These are phyloP conservation scores for Anneissia japonica DNA, from an alignment of 35 echinoderm and acorn worm species.

Conservation along the genomic window DNA sequence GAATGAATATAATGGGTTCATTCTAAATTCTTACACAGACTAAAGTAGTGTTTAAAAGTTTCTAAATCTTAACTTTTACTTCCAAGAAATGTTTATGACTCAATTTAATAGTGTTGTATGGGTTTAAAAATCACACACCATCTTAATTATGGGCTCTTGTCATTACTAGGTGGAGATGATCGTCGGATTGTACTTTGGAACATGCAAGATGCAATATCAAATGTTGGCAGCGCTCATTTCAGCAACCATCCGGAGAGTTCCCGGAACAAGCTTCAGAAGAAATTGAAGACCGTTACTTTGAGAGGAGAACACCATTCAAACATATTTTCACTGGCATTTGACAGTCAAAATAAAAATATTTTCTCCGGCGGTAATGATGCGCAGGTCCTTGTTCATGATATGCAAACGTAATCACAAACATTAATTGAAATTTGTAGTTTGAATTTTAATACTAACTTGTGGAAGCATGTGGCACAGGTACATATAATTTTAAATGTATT, in stretches of 20 bases:
- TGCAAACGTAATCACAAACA: slow-evolving; percentile 23
- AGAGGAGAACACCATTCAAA: slow-evolving; percentile 95
- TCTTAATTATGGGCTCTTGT: no score
- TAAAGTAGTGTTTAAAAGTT: no score
- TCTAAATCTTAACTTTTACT: no score
- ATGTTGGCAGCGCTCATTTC: background rate
- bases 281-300: slow-evolving; percentile 29
- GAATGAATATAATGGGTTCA: no score
- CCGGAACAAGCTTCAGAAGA: background rate
- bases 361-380: slow-evolving; percentile 98
- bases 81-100: no score
- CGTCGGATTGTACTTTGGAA: slow-evolving; percentile 76
- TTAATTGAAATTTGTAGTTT: no score
- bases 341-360: slow-evolving; percentile 65
- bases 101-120: no score
- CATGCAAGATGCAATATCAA: slow-evolving; percentile 52
- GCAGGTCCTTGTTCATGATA: slow-evolving; percentile 96
- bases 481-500: no score
- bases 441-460: no score
- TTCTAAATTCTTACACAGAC: no score
- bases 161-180: slow-evolving; percentile 99
- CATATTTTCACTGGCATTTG: slow-evolving; percentile 88
- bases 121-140: no score
- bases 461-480: no score
- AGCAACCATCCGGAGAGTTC: background rate